Conservation (phyloP, 1,140 invertebrate species). For the Sarcophaga peregrina region DNA sequence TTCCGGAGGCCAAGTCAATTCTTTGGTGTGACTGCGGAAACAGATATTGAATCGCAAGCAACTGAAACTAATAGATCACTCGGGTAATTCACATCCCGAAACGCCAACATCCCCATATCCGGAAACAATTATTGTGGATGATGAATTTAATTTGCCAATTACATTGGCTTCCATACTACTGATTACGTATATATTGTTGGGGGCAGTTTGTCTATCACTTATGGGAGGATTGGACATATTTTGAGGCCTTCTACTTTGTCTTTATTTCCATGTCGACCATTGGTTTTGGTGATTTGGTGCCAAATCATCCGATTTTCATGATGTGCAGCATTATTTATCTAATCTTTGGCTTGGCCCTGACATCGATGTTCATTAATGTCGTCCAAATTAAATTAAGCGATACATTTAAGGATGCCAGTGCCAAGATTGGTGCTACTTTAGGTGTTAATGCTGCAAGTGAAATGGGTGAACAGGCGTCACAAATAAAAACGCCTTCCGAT, state of each 20-base stretch:
- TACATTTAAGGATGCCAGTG: slow-evolving; percentile 85
- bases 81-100: slow-evolving; percentile 56
- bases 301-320: slow-evolving; percentile 89
- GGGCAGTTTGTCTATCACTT: slow-evolving; percentile 81
- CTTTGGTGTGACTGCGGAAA: slow-evolving; percentile 68
- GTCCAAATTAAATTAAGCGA: slow-evolving; percentile 88
- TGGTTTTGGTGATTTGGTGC: slow-evolving; percentile 90
- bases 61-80: slow-evolving; percentile 53
- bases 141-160: slow-evolving; percentile 93
- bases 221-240: slow-evolving; percentile 85
- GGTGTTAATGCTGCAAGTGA: slow-evolving; percentile 75
- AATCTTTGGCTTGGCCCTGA: slow-evolving; percentile 92
- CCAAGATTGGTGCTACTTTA: slow-evolving; percentile 87
- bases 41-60: slow-evolving; percentile 53
- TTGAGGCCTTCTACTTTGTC: slow-evolving; percentile 93
- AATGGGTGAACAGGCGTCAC: slow-evolving; percentile 53
- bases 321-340: slow-evolving; percentile 93
- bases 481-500: slow-evolving; percentile 58
- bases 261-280: slow-evolving; percentile 96
- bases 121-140: slow-evolving; percentile 78
- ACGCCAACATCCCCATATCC: slow-evolving; percentile 78
- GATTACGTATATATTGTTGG: slow-evolving; percentile 85
- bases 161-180: slow-evolving; percentile 85
- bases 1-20: slow-evolving; percentile 79
- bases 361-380: slow-evolving; percentile 97